These are phyloP conservation scores for Drosophila novamexicana DNA, from an alignment of 1,140 invertebrate genomes.

Conservation along the genomic window DNA sequence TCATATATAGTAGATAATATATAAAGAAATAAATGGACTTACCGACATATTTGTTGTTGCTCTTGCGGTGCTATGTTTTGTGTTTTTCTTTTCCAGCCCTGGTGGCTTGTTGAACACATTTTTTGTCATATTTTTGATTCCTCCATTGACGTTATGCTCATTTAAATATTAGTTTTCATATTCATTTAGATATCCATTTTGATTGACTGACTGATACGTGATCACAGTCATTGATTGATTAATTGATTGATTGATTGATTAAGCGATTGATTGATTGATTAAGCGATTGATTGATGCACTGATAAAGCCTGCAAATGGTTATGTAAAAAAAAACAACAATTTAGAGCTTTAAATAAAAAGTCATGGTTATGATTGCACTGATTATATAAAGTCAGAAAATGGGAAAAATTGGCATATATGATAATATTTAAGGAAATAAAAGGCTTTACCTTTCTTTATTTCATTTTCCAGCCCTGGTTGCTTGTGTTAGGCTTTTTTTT, in stretches of 20 bases:
- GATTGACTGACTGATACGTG: constrained; percentile 10
- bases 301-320: no score
- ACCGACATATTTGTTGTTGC: not conserved
- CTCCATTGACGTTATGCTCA: constrained; percentile 6
- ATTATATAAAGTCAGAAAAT: no score
- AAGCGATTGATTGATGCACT: no score
- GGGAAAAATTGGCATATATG: not conserved
- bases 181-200: constrained; percentile 52
- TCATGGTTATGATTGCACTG: no score
- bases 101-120: not conserved
- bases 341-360: no score
- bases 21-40: not conserved
- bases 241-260: no score
- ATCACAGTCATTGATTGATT: no score
- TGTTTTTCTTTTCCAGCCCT: not conserved
- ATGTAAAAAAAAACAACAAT: no score
- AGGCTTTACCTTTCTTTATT: not conserved
- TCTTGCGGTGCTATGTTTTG: not conserved
- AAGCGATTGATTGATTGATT: no score
- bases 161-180: constrained; percentile 57
- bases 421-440: not conserved
- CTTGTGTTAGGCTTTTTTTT: not conserved
- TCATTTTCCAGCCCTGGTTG: not conserved
- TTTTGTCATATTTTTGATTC: no score
- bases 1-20: not conserved